Conservation (phyloP, 1,140 invertebrate species). For the Saccostrea echinata region DNA sequence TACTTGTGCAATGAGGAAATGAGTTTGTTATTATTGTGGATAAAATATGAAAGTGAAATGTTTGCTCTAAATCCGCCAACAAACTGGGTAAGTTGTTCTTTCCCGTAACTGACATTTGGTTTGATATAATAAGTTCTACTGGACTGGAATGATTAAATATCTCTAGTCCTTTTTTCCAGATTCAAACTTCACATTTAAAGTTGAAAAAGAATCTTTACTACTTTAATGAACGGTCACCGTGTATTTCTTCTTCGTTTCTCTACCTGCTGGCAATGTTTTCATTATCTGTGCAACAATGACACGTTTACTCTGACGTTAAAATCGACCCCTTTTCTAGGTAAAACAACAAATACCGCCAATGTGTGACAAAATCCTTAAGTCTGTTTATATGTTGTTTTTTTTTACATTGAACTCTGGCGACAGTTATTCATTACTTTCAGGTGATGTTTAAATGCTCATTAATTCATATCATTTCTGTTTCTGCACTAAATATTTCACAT, state of each 20-base stretch:
- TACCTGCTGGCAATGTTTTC: neutral
- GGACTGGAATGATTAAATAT: neutral
- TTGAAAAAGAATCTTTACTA: too few species aligned
- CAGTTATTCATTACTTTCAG: neutral
- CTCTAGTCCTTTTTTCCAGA: too few species aligned
- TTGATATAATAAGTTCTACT: neutral
- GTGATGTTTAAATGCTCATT: slow-evolving; percentile 2
- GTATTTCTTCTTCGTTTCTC: neutral
- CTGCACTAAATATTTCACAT: neutral
- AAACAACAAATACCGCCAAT: neutral
- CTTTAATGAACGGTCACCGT: neutral
- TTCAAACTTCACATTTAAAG: too few species aligned
- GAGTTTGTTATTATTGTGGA: neutral
- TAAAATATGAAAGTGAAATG: neutral
- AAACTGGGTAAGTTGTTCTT: neutral
- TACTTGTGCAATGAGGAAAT: neutral
- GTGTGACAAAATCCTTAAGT: neutral
- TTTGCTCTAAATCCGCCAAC: neutral
- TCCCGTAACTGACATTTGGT: neutral
- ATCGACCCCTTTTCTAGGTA: slow-evolving; percentile 2
- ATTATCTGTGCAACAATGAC: neutral
- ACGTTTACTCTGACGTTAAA: neutral
- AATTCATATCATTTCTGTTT: slow-evolving; percentile 3
- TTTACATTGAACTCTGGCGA: neutral
- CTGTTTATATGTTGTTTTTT: neutral